A percentile compares a stretch with the other conserved stretches of the same genome.
Evolutionary conservation across 2,113 vertebrate genomes (phyloP).

Genomic region (Mormyrus iriodes): DNA sequence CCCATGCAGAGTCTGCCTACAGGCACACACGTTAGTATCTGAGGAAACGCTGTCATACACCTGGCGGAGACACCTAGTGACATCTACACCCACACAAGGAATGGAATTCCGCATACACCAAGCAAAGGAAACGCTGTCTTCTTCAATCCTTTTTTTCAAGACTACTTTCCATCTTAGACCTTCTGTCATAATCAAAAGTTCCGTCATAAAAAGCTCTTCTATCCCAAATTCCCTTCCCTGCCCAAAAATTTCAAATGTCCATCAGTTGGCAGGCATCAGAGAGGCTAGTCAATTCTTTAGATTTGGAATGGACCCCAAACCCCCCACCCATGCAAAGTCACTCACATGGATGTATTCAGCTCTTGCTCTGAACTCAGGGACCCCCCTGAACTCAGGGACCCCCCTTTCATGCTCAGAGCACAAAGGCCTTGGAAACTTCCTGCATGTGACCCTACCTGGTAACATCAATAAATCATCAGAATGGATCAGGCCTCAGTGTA

Average conservation of each 20-base stretch:
- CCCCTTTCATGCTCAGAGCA: constrained; percentile 6
- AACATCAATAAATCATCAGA: constrained; percentile 15
- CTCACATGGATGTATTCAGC: neutral
- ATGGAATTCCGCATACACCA: neutral
- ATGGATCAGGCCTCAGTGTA: neutral
- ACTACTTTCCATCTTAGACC: neutral
- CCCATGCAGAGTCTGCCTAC: neutral
- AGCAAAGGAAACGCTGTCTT: neutral
- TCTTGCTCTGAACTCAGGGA: neutral
- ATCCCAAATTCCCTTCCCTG: neutral
- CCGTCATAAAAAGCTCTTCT: neutral
- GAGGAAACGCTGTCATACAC: neutral
- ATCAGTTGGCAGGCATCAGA: neutral
- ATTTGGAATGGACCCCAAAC: neutral
- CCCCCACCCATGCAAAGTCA: neutral
- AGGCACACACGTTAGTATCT: neutral
- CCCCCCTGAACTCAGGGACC: neutral
- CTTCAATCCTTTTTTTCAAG: neutral
- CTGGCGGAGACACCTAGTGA: neutral
- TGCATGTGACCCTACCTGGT: constrained; percentile 1
- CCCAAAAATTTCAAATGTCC: neutral
- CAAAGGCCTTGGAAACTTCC: neutral
- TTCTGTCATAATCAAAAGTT: neutral
- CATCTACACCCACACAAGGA: neutral
- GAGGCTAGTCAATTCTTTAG: neutral